Evolutionary conservation across 2,888 invertebrate genomes (phyloP).

Genomic region (Athetis lepigone): DNA sequence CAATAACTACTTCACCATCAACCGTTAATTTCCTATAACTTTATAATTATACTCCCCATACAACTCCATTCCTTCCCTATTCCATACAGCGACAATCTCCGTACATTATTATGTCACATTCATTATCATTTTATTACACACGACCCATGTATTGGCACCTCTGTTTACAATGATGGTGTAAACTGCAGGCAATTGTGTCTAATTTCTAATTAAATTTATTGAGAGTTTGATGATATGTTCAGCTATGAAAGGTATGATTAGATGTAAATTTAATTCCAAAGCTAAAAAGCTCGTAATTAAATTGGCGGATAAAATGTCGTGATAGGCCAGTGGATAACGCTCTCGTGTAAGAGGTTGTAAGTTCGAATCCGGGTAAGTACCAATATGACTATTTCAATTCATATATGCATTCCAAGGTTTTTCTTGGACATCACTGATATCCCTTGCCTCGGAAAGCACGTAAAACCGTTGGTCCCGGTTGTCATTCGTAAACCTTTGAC

Average conservation of each 20-base stretch:
- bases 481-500: too few species aligned
- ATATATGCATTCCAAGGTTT: too few species aligned
- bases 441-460: too few species aligned
- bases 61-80: conserved; percentile 64
- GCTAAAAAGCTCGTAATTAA: too few species aligned
- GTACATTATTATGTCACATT: conserved; percentile 82
- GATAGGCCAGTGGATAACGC: too few species aligned
- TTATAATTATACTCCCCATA: background rate
- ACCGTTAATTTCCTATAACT: background rate
- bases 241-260: background rate
- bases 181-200: conserved; percentile 1
- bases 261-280: too few species aligned
- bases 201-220: conserved; percentile 22
- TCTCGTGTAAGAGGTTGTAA: too few species aligned
- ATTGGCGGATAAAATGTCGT: too few species aligned
- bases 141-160: conserved; percentile 60
- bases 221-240: background rate
- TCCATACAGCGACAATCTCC: conserved; percentile 73
- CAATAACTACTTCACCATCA: background rate
- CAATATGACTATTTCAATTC: too few species aligned
- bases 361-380: too few species aligned
- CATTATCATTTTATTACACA: conserved; percentile 84
- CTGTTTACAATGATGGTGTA: conserved; percentile 63
- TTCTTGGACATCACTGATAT: too few species aligned
- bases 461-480: too few species aligned